Evolutionary conservation across 2,888 invertebrate species (phyloP), one percentile per base, ranked within the genome.

Genomic region (Venusia cambrica): DNA sequence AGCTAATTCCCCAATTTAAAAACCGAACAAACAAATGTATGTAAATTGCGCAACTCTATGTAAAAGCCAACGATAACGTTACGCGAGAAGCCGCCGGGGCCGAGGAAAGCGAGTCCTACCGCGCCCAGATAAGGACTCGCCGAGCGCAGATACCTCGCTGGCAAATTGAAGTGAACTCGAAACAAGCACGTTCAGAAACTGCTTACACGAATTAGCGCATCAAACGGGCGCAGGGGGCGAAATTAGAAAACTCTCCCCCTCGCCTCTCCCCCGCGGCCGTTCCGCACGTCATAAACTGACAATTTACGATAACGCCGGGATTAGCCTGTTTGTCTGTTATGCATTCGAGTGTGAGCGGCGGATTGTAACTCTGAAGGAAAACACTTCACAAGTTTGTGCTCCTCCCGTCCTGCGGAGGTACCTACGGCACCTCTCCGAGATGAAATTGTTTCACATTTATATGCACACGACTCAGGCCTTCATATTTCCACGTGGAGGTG

Each of bases 241-340:
- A 87, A 84, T 85, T 84, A 83, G 84, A 84, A 84, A 84, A 80
- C 76, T 79, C 76, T 62, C 68, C 67, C 54, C 59, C 62, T 59
- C 43, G 53, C 57, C 53, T 52, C 59, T 43, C 45, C 45, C 57
- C 56, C 73, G 62, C 73, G 66, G 65, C 76, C 87, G 78, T 84
- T 87, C 83, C 74, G 85, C 87, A 88, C 87, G 87, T 88, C 88
- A 87, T 88, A 88, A 88, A 87, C 85, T 87, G 87, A 87, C 87
- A 84, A 88, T 88, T 88, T 88, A 88, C 87, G 88, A 87, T 88
- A 87, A 85, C 83, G 77, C 71, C 71, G 75, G 87, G 87, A 87
- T 88, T 87, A 87, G 87, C 85, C 64, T 80, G 84, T 85, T 83
- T 85, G 85, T 83, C 79, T 84, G 83, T 79, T 76, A 77, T 79